Conservation (phyloP, 2,113 vertebrate species). For the Artemisiospiza belli region DNA sequence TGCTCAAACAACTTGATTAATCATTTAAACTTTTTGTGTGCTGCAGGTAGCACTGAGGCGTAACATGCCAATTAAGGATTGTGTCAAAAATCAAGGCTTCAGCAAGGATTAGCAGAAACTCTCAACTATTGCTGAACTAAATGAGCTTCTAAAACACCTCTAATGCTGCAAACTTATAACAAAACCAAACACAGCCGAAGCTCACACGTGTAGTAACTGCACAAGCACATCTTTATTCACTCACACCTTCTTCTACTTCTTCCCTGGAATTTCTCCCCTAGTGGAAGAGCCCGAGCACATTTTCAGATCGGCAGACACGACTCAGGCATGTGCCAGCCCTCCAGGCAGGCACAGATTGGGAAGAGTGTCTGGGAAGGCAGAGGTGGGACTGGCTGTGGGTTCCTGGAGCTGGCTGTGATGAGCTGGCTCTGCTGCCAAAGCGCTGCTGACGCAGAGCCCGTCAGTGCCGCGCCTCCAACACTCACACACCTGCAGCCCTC, state of each 20-base stretch:
- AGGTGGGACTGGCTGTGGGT: background rate
- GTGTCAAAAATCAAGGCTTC: slow-evolving; percentile 28
- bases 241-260: background rate
- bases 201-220: accelerated
- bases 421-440: background rate
- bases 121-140: background rate
- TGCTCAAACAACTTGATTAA: slow-evolving; percentile 47
- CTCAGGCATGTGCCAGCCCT: background rate
- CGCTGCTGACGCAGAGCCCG: background rate
- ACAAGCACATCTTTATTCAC: background rate
- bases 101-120: background rate
- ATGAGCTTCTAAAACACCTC: background rate
- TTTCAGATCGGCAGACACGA: background rate
- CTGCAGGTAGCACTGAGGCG: background rate
- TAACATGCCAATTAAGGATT: background rate
- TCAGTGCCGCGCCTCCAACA: background rate
- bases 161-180: background rate
- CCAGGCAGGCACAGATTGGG: background rate
- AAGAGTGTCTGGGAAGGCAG: background rate
- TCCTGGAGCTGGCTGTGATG: background rate
- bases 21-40: slow-evolving; percentile 6
- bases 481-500: background rate
- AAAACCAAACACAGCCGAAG: background rate
- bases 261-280: background rate
- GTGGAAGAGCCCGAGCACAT: background rate